Percentiles rank a stretch among this genome's conserved stretches.
Conservation (phyloP, 1,140 invertebrate genomes). For the Stenopsyche tienmushanensis region DNA sequence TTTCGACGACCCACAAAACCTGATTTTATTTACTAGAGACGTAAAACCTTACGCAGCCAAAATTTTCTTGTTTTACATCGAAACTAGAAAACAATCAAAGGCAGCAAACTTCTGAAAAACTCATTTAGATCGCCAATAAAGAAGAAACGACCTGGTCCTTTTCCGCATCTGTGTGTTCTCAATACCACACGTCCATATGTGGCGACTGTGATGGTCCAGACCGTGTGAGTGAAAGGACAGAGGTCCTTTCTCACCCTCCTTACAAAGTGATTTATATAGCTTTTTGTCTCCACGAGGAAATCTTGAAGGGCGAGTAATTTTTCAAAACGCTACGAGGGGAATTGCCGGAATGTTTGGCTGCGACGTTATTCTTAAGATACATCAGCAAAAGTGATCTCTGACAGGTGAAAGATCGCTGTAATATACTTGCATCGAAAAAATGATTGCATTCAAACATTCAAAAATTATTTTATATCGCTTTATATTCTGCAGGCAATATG, state of each 20-base stretch:
- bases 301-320: neutral
- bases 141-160: conserved; percentile 18
- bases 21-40: too few relatives aligned
- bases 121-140: conserved; percentile 28
- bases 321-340: neutral
- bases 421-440: too few relatives aligned
- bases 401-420: too few relatives aligned
- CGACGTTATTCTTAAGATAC: neutral
- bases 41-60: too few relatives aligned
- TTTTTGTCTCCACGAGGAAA: conserved; percentile 3
- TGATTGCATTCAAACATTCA: too few relatives aligned
- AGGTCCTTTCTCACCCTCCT: conserved; percentile 2
- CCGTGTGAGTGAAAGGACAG: neutral
- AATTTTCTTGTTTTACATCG: neutral
- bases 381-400: too few relatives aligned
- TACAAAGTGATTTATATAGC: conserved; percentile 20
- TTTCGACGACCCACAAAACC: too few relatives aligned
- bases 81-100: neutral
- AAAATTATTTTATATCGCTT: too few relatives aligned
- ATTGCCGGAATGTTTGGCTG: neutral
- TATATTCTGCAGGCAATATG: too few relatives aligned
- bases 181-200: conserved; percentile 8
- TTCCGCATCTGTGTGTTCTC: conserved; percentile 22
- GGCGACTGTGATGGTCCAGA: conserved; percentile 5
- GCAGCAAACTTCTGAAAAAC: conserved; percentile 15